Percentiles rank a stretch among this genome's conserved stretches.
Evolutionary conservation across 1,140 invertebrate genomes (phyloP).

Genomic region (Hycleus phaleratus): DNA sequence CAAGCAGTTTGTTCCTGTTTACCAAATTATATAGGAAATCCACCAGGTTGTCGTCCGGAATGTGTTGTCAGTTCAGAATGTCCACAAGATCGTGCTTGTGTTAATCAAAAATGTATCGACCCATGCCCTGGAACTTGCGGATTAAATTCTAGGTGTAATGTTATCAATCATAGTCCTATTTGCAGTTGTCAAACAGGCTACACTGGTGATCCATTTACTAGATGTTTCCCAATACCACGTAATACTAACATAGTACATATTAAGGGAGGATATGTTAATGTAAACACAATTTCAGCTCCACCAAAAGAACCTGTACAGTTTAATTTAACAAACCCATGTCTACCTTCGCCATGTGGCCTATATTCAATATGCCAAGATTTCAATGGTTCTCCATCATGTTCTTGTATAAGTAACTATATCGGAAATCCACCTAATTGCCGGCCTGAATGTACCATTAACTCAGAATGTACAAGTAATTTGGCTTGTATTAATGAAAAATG

Average conservation of each 20-base stretch:
- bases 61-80: constrained; percentile 59
- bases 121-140: constrained; percentile 55
- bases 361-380: constrained; percentile 57
- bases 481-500: constrained; percentile 66
- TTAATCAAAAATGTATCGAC: constrained; percentile 55
- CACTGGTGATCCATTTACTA: constrained; percentile 51
- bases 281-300: constrained; percentile 21
- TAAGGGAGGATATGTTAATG: neutral
- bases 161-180: constrained; percentile 56
- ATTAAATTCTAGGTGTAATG: constrained; percentile 47
- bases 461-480: constrained; percentile 55
- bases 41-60: constrained; percentile 53
- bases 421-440: constrained; percentile 64
- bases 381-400: constrained; percentile 56
- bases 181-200: constrained; percentile 54
- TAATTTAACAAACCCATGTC: constrained; percentile 53
- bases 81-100: constrained; percentile 50
- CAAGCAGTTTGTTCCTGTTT: constrained; percentile 55
- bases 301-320: constrained; percentile 33
- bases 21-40: constrained; percentile 48
- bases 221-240: constrained; percentile 33
- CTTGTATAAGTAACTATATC: constrained; percentile 55
- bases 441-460: constrained; percentile 62
- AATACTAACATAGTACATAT: constrained; percentile 3
- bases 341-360: constrained; percentile 67